phyloP scores from a whole-genome alignment of 2,113 vertebrate species.

The Ictidomys tridecemlineatus region DNA sequence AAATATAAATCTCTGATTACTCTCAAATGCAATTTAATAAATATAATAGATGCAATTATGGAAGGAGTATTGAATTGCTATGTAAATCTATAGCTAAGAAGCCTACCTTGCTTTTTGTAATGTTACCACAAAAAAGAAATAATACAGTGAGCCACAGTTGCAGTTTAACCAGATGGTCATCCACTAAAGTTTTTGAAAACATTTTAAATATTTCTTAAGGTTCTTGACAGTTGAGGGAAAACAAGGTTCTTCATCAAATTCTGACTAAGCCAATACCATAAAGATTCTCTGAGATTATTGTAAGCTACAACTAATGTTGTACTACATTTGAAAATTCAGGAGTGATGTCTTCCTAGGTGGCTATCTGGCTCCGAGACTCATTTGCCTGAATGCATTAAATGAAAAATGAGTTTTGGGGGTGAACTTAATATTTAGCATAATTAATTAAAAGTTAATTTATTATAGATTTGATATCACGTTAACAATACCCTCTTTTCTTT shows the following conservation, averaged over 20 bases:
- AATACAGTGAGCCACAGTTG: not conserved
- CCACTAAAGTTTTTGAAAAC: constrained; percentile 50
- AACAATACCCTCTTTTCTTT: constrained; percentile 63
- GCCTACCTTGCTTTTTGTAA: constrained; percentile 43
- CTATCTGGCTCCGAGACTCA: constrained; percentile 78
- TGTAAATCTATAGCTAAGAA: constrained; percentile 40
- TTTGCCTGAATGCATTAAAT: constrained; percentile 83
- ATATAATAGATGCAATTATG: not conserved
- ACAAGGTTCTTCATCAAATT: constrained; percentile 86
- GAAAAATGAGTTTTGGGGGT: constrained; percentile 75
- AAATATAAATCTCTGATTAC: not conserved
- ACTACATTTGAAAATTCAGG: constrained; percentile 84
- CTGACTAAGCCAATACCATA: constrained; percentile 79
- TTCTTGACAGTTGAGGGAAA: constrained; percentile 86
- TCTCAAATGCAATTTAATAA: constrained; percentile 48
- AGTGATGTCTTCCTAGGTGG: constrained; percentile 72
- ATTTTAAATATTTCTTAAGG: constrained; percentile 68
- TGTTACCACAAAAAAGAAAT: not conserved
- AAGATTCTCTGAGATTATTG: constrained; percentile 73
- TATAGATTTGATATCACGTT: constrained; percentile 79
- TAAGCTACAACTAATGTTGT: constrained; percentile 81
- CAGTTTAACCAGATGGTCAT: constrained; percentile 74
- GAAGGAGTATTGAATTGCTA: not conserved
- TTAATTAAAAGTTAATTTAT: constrained; percentile 79
- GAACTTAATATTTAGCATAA: constrained; percentile 73